A percentile compares a stretch with the other conserved stretches of the same genome.
These are phyloP conservation scores for Rana temporaria DNA, from an alignment of 2,113 vertebrate genomes.

Conservation along the genomic window DNA sequence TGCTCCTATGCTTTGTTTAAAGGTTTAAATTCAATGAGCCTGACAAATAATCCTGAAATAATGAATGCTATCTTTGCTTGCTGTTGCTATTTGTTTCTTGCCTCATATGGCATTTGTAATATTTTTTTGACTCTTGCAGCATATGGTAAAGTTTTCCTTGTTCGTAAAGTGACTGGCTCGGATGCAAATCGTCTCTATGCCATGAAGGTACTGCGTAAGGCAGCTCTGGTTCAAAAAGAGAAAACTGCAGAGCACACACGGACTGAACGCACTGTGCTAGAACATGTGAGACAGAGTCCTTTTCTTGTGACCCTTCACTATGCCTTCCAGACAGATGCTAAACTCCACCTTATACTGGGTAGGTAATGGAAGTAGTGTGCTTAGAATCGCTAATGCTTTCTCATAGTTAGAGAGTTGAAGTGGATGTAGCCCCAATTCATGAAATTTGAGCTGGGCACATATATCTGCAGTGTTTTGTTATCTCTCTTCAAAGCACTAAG, in stretches of 20 bases:
- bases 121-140: conserved; percentile 69
- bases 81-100: background rate
- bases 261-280: conserved; percentile 88
- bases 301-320: conserved; percentile 93
- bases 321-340: conserved; percentile 91
- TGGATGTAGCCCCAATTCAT: too few species aligned
- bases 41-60: too few species aligned
- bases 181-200: conserved; percentile 87
- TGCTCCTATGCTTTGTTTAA: too few species aligned
- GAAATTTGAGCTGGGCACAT: too few species aligned
- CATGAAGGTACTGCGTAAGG: conserved; percentile 94
- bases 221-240: conserved; percentile 87
- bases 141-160: conserved; percentile 92
- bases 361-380: conserved; percentile 7
- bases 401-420: too few species aligned
- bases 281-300: conserved; percentile 89
- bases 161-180: conserved; percentile 86
- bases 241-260: conserved; percentile 91
- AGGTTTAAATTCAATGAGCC: too few species aligned
- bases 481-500: too few species aligned
- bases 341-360: conserved; percentile 92
- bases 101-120: background rate
- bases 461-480: too few species aligned
- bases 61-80: background rate
- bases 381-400: background rate